A percentile compares a stretch with the other conserved stretches of the same genome.
phyloP scores from a whole-genome alignment of 1,140 invertebrate species.

The Pentalonia nigronervosa region DNA sequence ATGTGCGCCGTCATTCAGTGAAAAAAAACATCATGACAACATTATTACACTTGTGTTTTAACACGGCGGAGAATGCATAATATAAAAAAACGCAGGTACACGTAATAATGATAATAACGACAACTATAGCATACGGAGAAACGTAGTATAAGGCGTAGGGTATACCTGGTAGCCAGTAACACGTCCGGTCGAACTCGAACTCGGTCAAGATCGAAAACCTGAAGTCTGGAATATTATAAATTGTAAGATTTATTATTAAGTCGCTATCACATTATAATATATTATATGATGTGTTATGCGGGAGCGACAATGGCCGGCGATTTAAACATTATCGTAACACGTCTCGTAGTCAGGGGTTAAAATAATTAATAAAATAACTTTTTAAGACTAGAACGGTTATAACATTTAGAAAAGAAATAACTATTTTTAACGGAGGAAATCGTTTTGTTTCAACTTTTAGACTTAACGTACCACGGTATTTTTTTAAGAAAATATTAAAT shows the following conservation, averaged over 20 bases:
- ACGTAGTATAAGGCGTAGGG: background rate
- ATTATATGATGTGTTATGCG: background rate
- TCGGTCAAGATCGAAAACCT: background rate
- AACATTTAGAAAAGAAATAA: background rate
- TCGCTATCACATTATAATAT: background rate
- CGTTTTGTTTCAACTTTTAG: background rate
- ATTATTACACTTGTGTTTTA: slow-evolving; percentile 22
- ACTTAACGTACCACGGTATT: background rate
- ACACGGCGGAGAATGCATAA: background rate
- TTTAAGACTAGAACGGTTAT: background rate
- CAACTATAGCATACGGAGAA: background rate
- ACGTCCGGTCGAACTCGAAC: background rate
- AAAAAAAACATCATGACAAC: background rate
- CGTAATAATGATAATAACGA: background rate
- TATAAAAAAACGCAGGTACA: background rate
- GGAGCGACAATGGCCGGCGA: background rate
- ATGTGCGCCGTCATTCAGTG: background rate
- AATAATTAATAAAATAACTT: background rate
- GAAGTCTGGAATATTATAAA: background rate
- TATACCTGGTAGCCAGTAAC: background rate
- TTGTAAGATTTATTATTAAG: background rate
- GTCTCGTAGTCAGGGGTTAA: background rate
- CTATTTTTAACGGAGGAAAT: background rate
- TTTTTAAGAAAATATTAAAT: background rate
- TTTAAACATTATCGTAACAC: background rate